Conservation (phyloP, 2,113 vertebrate species). For the Labeo catla region DNA sequence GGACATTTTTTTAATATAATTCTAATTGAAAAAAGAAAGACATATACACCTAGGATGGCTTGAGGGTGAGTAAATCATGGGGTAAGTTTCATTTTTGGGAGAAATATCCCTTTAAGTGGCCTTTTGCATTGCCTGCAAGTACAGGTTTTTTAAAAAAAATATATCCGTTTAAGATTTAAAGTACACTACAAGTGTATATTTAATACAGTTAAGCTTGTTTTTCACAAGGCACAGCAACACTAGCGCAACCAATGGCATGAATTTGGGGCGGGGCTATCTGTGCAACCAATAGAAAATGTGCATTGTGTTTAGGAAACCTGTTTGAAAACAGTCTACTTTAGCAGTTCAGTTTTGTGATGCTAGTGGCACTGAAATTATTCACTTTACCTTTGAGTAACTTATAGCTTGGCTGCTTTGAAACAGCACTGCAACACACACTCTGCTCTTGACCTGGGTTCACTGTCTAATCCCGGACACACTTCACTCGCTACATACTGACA, state of each 20-base stretch:
- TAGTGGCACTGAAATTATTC: background rate
- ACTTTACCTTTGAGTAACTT: background rate
- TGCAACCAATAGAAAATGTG: background rate
- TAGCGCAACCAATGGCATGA: background rate
- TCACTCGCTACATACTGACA: slow-evolving; percentile 43
- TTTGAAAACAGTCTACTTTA: background rate
- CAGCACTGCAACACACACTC: background rate
- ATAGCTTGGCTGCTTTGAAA: background rate
- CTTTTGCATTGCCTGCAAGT: background rate
- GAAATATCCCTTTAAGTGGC: too few species aligned
- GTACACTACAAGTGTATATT: background rate
- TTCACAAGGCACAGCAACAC: background rate
- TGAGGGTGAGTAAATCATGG: too few species aligned
- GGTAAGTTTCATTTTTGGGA: too few species aligned
- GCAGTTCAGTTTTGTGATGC: background rate
- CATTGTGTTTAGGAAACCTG: background rate
- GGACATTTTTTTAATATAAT: too few species aligned
- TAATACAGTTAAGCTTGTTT: background rate
- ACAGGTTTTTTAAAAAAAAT: background rate
- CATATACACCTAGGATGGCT: too few species aligned
- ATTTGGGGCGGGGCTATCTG: background rate
- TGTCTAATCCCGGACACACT: slow-evolving; percentile 18
- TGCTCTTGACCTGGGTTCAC: slow-evolving; percentile 4
- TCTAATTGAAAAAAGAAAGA: too few species aligned
- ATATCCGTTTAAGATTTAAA: background rate